Evolutionary conservation across 1,140 invertebrate genomes (phyloP).

Genomic region (Ericerus pela): DNA sequence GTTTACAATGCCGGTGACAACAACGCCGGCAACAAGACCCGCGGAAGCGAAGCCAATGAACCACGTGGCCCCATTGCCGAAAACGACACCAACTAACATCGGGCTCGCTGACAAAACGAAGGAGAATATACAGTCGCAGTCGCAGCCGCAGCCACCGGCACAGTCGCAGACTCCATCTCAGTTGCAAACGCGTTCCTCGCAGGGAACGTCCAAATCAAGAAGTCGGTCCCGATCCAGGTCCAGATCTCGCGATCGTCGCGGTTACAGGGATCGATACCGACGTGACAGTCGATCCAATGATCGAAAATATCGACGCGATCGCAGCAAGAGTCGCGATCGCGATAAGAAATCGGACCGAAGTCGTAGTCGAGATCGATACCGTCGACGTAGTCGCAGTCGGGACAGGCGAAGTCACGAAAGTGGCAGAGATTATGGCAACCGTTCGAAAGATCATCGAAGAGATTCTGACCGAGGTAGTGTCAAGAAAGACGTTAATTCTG

Average conservation of each 20-base stretch:
- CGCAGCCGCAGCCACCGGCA: too few species aligned
- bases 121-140: not conserved
- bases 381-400: slow-evolving; percentile 28
- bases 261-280: slow-evolving; percentile 33
- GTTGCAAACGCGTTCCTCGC: too few species aligned
- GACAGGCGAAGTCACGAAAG: slow-evolving; percentile 13
- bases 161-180: too few species aligned
- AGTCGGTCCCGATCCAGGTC: slow-evolving; percentile 33
- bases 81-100: not conserved
- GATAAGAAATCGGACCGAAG: slow-evolving; percentile 20
- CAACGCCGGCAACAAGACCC: not conserved
- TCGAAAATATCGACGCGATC: slow-evolving; percentile 27
- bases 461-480: slow-evolving; percentile 13
- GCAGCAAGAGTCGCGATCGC: slow-evolving; percentile 26
- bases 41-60: not conserved
- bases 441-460: slow-evolving; percentile 15
- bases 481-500: too few species aligned
- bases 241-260: slow-evolving; percentile 30
- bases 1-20: too few species aligned
- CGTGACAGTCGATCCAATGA: slow-evolving; percentile 31
- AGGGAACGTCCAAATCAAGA: too few species aligned
- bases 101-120: not conserved
- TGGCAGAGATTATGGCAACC: slow-evolving; percentile 15
- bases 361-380: slow-evolving; percentile 23
- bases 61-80: not conserved